These are phyloP conservation scores for Oenanthe oenanthe DNA, from an alignment of 2,113 vertebrate genomes.

Conservation along the genomic window DNA sequence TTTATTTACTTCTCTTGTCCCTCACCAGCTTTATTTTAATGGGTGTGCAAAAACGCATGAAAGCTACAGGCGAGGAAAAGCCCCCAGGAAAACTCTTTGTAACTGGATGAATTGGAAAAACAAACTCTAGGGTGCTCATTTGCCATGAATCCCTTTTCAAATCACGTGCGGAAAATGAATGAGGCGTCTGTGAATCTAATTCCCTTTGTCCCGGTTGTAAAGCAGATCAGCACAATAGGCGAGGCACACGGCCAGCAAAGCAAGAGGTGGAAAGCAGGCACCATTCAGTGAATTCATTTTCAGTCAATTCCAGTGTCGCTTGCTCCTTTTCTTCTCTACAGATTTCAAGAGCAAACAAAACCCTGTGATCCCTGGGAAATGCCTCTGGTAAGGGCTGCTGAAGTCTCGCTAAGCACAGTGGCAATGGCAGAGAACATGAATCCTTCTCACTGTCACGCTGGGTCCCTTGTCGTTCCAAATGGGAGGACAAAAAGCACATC, in stretches of 20 bases:
- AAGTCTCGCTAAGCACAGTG: not conserved
- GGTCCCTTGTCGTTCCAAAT: not conserved
- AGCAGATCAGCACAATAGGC: constrained; percentile 27
- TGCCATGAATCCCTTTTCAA: constrained; percentile 43
- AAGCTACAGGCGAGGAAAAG: constrained; percentile 23
- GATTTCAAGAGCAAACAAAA: constrained; percentile 45
- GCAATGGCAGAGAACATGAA: not conserved
- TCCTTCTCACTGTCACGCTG: not conserved
- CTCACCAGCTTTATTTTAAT: constrained; percentile 25
- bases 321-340: constrained; percentile 34
- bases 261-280: constrained; percentile 44
- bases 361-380: constrained; percentile 5
- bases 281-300: constrained; percentile 36
- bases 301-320: not conserved
- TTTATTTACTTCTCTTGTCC: constrained; percentile 21
- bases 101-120: constrained; percentile 53
- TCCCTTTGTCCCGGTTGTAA: constrained; percentile 64
- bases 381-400: not conserved
- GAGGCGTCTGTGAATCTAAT: constrained; percentile 20
- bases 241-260: constrained; percentile 59
- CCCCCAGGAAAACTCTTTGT: constrained; percentile 19
- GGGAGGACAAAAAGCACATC: not conserved
- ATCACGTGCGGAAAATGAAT: constrained; percentile 33
- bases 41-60: constrained; percentile 4
- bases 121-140: constrained; percentile 20